Conservation (phyloP, 1,140 invertebrate genomes). For the Hypothenemus hampei region DNA sequence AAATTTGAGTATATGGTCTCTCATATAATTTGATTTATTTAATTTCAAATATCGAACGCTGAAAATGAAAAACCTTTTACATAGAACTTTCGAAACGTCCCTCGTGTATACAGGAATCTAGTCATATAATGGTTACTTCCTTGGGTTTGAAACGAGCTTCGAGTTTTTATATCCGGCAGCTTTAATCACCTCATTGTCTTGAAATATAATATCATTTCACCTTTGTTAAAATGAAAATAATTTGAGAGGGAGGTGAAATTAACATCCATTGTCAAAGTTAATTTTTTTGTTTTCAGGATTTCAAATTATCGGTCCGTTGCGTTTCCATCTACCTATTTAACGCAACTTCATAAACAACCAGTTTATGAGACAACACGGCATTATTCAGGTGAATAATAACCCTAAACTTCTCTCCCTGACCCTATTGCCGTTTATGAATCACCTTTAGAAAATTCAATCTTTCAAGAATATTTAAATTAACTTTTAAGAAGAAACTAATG, state of each 20-base stretch:
- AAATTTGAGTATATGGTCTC: no score
- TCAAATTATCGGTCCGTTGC: constrained; percentile 6
- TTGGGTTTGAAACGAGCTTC: constrained; percentile 10
- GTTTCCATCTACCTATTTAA: constrained; percentile 6
- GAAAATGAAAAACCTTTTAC: no score
- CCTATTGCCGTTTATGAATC: background rate
- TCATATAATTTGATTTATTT: no score
- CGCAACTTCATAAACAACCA: constrained; percentile 26
- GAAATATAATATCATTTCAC: constrained; percentile 15
- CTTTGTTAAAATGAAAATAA: constrained; percentile 1
- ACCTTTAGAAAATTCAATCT: no score
- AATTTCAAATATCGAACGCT: no score
- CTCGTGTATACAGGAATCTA: no score
- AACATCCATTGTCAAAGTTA: background rate
- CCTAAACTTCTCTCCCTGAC: constrained; percentile 26
- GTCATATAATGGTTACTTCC: constrained; percentile 10
- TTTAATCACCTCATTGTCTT: constrained; percentile 6
- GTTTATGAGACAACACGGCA: constrained; percentile 25
- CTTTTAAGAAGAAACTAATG: no score
- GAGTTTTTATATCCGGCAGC: constrained; percentile 12
- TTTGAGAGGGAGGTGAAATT: background rate
- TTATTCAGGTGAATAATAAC: constrained; percentile 28
- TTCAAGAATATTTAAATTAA: no score
- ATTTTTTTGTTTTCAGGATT: background rate
- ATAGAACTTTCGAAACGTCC: no score